Percentiles rank a stretch among this genome's conserved stretches.
phyloP scores from a whole-genome alignment of 2,888 invertebrate species.

The Homarus gammarus region DNA sequence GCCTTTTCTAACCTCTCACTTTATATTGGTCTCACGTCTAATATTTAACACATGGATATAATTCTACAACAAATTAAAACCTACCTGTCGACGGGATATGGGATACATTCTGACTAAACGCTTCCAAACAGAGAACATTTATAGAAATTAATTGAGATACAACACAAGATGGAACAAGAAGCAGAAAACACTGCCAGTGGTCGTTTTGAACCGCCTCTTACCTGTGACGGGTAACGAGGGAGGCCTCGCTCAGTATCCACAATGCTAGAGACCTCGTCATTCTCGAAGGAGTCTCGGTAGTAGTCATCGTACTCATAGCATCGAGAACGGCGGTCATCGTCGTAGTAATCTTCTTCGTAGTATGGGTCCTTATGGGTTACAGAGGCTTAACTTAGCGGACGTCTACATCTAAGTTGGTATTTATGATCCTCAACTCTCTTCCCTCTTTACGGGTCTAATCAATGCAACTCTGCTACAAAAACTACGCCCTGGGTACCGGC shows the following conservation, averaged over 20 bases:
- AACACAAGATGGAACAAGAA: neutral
- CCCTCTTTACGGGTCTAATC: constrained; percentile 29
- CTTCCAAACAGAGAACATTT: neutral
- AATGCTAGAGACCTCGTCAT: constrained; percentile 73
- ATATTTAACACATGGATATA: no score
- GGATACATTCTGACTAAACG: neutral
- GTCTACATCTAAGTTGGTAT: constrained; percentile 11
- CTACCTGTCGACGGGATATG: neutral
- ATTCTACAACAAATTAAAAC: neutral
- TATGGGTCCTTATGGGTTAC: constrained; percentile 73
- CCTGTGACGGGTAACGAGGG: constrained; percentile 74
- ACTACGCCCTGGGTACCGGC: constrained; percentile 43
- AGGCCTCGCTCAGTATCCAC: constrained; percentile 69
- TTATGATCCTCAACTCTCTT: constrained; percentile 22
- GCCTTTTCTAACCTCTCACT: no score
- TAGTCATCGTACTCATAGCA: constrained; percentile 72
- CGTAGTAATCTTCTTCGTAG: constrained; percentile 74
- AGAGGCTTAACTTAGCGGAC: constrained; percentile 62
- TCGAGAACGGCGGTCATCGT: constrained; percentile 57
- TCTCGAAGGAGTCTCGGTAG: constrained; percentile 74
- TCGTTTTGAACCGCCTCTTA: constrained; percentile 38
- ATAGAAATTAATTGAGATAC: neutral
- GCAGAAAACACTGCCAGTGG: neutral
- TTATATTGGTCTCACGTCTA: no score
- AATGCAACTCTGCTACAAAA: constrained; percentile 64